phyloP scores from a whole-genome alignment of 2,888 invertebrate species.

The Tanypteryx hageni region DNA sequence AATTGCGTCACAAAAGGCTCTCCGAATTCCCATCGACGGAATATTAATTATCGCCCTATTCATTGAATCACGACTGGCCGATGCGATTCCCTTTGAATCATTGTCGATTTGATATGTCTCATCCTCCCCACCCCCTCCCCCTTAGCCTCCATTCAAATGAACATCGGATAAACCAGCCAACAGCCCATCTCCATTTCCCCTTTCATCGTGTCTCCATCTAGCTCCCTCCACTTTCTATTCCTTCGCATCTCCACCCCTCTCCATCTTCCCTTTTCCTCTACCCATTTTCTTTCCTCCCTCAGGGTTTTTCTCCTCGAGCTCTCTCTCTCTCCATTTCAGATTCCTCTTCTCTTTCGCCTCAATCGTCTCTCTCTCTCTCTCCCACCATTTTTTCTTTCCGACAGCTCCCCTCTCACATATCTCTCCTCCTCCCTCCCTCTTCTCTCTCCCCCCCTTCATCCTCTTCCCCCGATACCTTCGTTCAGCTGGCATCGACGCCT shows the following conservation, averaged over 20 bases:
- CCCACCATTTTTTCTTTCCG: neutral
- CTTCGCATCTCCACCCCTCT: no score
- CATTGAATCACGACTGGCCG: slow-evolving; percentile 26
- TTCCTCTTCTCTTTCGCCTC: neutral
- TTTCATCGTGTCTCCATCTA: neutral
- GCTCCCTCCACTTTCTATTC: neutral
- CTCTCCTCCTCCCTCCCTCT: neutral
- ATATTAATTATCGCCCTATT: slow-evolving; percentile 39
- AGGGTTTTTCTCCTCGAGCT: neutral
- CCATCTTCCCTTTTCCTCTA: neutral
- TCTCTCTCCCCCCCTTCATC: neutral
- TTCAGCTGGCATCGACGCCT: neutral
- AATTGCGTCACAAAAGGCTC: neutral
- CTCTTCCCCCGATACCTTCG: neutral
- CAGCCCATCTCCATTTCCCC: neutral
- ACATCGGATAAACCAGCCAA: neutral
- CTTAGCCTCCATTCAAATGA: neutral
- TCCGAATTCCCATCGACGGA: neutral
- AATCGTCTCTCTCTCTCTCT: neutral
- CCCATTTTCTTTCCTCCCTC: neutral
- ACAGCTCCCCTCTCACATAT: neutral
- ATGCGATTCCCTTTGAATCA: slow-evolving; percentile 4
- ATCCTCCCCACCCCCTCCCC: neutral
- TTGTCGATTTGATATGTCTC: neutral
- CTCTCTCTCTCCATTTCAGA: neutral